These are phyloP conservation scores for Salminus brasiliensis DNA, from an alignment of 2,113 vertebrate species.

Conservation along the genomic window DNA sequence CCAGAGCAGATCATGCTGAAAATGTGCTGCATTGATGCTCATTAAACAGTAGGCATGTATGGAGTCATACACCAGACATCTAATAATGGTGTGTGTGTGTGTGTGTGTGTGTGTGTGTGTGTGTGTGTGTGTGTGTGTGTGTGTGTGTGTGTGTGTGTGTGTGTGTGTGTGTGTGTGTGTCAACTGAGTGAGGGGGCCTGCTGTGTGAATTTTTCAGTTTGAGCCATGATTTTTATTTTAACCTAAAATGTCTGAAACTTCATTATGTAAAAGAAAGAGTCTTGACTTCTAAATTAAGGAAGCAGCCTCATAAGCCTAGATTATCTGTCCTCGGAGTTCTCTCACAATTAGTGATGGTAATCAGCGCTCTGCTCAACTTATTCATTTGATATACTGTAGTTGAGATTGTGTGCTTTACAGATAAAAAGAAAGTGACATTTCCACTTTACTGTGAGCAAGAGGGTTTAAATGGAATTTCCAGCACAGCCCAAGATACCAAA, in stretches of 20 bases:
- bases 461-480: background rate
- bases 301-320: background rate
- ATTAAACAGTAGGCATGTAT: conserved; percentile 34
- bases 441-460: background rate
- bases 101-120: too few species aligned
- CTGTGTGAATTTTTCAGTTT: background rate
- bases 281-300: background rate
- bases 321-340: background rate
- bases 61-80: conserved; percentile 37
- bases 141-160: too few species aligned
- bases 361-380: background rate
- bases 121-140: too few species aligned
- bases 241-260: background rate
- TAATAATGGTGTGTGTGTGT: conserved; percentile 13
- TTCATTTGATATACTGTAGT: background rate
- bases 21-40: conserved; percentile 35
- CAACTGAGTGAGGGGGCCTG: background rate
- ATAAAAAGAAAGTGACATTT: background rate
- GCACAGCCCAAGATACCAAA: background rate
- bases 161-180: too few species aligned
- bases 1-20: conserved; percentile 38
- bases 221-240: background rate
- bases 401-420: background rate
- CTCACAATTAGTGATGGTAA: background rate
- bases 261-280: background rate